Conservation (phyloP, 2,113 vertebrate genomes). For the Ophiodon elongatus region DNA sequence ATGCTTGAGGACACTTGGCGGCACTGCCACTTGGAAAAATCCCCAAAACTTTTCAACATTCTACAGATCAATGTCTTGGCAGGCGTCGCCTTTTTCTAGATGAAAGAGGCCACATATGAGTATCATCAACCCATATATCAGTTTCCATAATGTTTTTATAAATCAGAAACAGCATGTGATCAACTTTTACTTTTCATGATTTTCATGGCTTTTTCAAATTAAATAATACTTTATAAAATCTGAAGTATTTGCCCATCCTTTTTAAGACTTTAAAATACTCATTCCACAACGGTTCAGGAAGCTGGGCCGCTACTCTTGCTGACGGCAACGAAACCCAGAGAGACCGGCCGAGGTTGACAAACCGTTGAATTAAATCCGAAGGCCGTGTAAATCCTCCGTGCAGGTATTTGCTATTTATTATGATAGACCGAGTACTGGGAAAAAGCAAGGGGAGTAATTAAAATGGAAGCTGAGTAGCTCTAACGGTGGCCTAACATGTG, state of each 20-base stretch:
- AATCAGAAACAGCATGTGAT: not conserved
- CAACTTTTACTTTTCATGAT: not conserved
- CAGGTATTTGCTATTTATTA: constrained; percentile 42
- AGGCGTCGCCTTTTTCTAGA: not conserved
- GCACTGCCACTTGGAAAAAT: not conserved
- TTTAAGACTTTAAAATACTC: constrained; percentile 7
- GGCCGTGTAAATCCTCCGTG: constrained; percentile 15
- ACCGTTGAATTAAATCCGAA: constrained; percentile 30
- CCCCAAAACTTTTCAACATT: not conserved
- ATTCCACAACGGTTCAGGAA: not conserved
- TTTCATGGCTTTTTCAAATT: not conserved
- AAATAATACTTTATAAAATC: not conserved
- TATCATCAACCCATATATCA: too few species aligned
- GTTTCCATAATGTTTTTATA: not conserved
- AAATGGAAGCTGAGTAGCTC: constrained; percentile 43
- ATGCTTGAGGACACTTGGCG: constrained; percentile 12
- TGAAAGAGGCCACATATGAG: not conserved
- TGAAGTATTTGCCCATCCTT: not conserved
- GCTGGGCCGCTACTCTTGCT: not conserved
- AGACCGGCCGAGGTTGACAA: constrained; percentile 9
- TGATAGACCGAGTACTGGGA: constrained; percentile 36
- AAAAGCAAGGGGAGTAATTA: constrained; percentile 57
- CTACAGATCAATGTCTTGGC: not conserved
- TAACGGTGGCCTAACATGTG: constrained; percentile 50
- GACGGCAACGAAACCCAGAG: not conserved